A percentile compares a stretch with the other conserved stretches of the same genome.
Evolutionary conservation across 2,797 vertebrate genomes (phyloP).

Genomic region (Typhlichthys eigenmanni): DNA sequence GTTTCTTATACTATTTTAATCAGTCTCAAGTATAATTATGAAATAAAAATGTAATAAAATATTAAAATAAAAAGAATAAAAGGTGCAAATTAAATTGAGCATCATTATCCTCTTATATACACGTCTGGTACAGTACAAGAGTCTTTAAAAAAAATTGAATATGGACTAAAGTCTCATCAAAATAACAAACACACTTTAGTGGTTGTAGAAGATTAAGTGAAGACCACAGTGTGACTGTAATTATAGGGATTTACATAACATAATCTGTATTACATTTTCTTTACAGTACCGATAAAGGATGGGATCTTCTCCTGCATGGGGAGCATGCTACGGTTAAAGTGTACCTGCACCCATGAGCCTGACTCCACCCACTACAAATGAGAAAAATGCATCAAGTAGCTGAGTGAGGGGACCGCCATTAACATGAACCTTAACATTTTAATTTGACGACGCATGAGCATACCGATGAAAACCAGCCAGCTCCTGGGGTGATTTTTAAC

Average conservation of each 20-base stretch:
- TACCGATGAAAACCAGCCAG: no score
- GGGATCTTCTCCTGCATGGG: conserved; percentile 31
- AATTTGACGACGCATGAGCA: no score
- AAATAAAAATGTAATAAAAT: conserved; percentile 53
- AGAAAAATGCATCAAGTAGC: no score
- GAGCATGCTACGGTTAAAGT: conserved; percentile 49
- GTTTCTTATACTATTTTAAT: conserved; percentile 17
- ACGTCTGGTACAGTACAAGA: conserved; percentile 61
- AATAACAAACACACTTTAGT: conserved; percentile 24
- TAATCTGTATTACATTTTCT: conserved; percentile 27
- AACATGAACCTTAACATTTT: no score
- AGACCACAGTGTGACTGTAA: conserved; percentile 40
- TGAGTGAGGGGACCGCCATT: no score
- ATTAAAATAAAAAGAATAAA: conserved; percentile 4
- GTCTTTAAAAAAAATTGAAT: conserved; percentile 64
- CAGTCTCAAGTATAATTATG: conserved; percentile 31
- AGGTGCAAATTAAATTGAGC: conserved; percentile 68
- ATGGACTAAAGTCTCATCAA: conserved; percentile 38
- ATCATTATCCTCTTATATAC: conserved; percentile 64
- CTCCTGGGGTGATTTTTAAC: no score
- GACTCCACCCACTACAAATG: no score
- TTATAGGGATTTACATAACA: conserved; percentile 45
- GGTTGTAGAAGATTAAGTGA: conserved; percentile 37
- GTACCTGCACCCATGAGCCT: not conserved
- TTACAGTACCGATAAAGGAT: conserved; percentile 55